Base-by-base conservation (phyloP, 2,888 invertebrate species). In the Spisula solida region DNA sequence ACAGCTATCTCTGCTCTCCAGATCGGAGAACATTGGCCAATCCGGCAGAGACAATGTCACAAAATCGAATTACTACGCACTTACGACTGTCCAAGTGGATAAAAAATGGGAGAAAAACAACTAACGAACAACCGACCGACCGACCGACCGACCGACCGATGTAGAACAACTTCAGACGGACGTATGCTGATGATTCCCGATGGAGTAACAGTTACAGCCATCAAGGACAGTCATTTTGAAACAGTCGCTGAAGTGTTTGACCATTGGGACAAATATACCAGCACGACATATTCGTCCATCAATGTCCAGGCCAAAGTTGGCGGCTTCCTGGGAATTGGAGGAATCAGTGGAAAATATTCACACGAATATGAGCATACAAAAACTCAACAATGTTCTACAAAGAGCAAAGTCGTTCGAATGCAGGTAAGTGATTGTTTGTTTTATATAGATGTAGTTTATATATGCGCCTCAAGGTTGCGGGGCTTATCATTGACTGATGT, bases 111-210 rank as follows among this genome's bases (percentile, higher is more conserved):
- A n/a, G n/a, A n/a, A n/a, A n/a, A n/a, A n/a, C n/a, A n/a, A n/a
- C n/a, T n/a, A n/a, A n/a, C n/a, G n/a, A n/a, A n/a, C n/a, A n/a
- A n/a, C n/a, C n/a, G n/a, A n/a, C n/a, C n/a, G n/a, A n/a, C n/a
- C n/a, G n/a, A n/a, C n/a, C n/a, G n/a, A n/a, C n/a, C n/a, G n/a
- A n/a, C n/a, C n/a, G n/a, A n/a, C n/a, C n/a, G n/a, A n/a, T 93
- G 93, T 55, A 80, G n/a, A 84, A 83, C 86, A 12, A 91, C 90
- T 10, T 83, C 88, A 75, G 93, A 93, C 51, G 85, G 90, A 0
- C 16, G 55, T 14, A 90, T 90, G 75, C 55, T 92, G n/a, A n/a
- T n/a, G 16, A 85, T 92, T 31, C 92, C 92, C 4, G 90, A 92
- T 60, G 41, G 51, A 14, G 81, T 90, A 20, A 75, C 79, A 29